phyloP scores from a whole-genome alignment of 2,113 vertebrate species.

The Candoia aspera region DNA sequence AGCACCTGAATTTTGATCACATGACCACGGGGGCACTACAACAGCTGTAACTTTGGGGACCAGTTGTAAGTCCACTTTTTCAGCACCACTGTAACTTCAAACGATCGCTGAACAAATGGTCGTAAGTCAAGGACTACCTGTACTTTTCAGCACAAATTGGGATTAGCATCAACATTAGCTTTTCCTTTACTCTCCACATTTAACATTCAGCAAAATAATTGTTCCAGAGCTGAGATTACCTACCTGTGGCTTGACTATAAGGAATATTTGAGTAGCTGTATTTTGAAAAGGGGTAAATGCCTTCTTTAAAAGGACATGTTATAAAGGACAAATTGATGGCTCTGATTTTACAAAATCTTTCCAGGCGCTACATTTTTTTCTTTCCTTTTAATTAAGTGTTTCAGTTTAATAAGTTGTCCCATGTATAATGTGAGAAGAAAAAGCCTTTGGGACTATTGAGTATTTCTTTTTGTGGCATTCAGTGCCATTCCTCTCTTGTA shows the following conservation, averaged over 20 bases:
- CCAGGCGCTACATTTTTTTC: background rate
- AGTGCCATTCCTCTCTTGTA: constrained; percentile 50
- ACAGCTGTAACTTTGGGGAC: no score
- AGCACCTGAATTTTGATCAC: no score
- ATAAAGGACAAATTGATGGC: background rate
- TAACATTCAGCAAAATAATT: background rate
- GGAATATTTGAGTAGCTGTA: constrained; percentile 1
- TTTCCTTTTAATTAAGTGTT: constrained; percentile 2
- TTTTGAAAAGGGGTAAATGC: constrained; percentile 7
- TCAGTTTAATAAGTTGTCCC: constrained; percentile 26
- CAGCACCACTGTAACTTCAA: no score
- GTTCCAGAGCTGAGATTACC: constrained; percentile 9
- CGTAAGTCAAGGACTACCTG: background rate
- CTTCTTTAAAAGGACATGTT: constrained; percentile 24
- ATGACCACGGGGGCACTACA: no score
- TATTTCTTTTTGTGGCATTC: constrained; percentile 35
- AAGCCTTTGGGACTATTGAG: constrained; percentile 35
- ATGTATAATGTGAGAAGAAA: constrained; percentile 32
- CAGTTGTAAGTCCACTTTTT: no score
- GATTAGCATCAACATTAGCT: background rate
- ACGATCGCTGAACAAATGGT: no score
- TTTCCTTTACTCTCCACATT: background rate
- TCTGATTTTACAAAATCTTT: background rate
- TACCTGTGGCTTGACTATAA: background rate
- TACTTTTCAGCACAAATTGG: constrained; percentile 3